Percentiles rank a stretch among this genome's conserved stretches.
Evolutionary conservation across 1,140 invertebrate species (phyloP).

Genomic region (Drosophila sechellia): DNA sequence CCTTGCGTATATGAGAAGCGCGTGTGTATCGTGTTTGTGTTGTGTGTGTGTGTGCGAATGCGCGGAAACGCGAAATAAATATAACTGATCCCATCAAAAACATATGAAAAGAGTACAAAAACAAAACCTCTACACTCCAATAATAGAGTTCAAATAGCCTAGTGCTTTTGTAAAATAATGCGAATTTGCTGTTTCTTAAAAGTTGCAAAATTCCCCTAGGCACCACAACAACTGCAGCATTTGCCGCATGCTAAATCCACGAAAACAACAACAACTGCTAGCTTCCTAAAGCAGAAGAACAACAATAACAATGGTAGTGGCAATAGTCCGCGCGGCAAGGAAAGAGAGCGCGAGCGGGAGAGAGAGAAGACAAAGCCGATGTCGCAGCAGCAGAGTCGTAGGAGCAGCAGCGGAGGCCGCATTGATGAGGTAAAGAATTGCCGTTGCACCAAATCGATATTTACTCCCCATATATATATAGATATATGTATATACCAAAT

Average conservation of each 20-base stretch:
- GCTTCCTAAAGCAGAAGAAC: conserved; percentile 17
- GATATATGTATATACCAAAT: background rate
- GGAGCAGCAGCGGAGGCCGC: conserved; percentile 20
- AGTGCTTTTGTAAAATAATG: conserved; percentile 78
- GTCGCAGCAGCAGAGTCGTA: conserved; percentile 34
- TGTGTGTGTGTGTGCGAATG: conserved; percentile 11
- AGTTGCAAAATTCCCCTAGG: conserved; percentile 83
- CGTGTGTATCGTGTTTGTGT: background rate
- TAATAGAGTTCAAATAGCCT: conserved; percentile 47
- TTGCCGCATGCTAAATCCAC: background rate
- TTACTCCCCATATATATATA: background rate
- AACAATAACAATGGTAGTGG: conserved; percentile 37
- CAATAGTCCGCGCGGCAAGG: conserved; percentile 5
- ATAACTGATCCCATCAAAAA: background rate
- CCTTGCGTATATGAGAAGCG: background rate
- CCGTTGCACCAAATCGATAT: conserved; percentile 29
- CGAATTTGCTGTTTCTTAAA: conserved; percentile 84
- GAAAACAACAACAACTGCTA: conserved; percentile 13
- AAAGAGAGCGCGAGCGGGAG: background rate
- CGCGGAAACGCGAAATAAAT: conserved; percentile 23
- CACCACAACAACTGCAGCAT: conserved; percentile 44
- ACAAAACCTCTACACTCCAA: too few relatives aligned
- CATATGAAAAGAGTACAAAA: too few relatives aligned
- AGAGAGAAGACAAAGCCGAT: background rate
- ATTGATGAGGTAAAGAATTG: conserved; percentile 67